Evolutionary conservation across 2,888 invertebrate species (phyloP), one percentile per base, ranked within the genome.

Genomic region (Leptinotarsa tumamoca): DNA sequence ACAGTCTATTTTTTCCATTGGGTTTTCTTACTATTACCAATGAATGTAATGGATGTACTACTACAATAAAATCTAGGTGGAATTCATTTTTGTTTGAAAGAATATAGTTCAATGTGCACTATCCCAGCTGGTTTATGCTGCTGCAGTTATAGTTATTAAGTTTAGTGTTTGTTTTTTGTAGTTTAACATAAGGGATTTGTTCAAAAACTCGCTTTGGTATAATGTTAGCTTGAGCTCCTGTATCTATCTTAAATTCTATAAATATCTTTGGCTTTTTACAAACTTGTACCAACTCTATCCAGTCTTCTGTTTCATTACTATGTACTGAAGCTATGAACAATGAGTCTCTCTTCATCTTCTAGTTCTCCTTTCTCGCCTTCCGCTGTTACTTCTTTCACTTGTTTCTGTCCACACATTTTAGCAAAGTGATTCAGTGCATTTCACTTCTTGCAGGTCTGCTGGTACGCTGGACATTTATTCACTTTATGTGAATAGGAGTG

Each of bases 311-410:
- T 67, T 67, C 13, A 67, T 67, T 51, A n/a, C 4, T 50, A 67
- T 67, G 21, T 67, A 56, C 56, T 18, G 56, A 56, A 56, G 4
- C 56, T 56, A 56, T 56, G n/a, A 56, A 56, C 56, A 56, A 56
- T 56, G 56, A n/a, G 23, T 23, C 23, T 23, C 23, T 23, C 23
- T 23, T 23, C 23, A 23, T 23, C 2, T 23, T 23, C 23, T 23
- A 23, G 23, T 23, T 23, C 23, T 23, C 3, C 23, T 23, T 23
- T 23, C 23, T 23, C 3, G 23, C 3, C 3, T 3, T 23, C 23
- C 23, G 3, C 23, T 23, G 23, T 23, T 3, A 3, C 23, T 23
- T 23, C 3, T 23, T 23, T 23, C 23, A 23, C 23, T 23, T 23
- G 3, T 23, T 23, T 3, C 23, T 23, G 23, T 23, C 23, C 23